These are phyloP conservation scores for Cosmopolites sordidus DNA, from an alignment of 2,888 invertebrate species.

Conservation along the genomic window DNA sequence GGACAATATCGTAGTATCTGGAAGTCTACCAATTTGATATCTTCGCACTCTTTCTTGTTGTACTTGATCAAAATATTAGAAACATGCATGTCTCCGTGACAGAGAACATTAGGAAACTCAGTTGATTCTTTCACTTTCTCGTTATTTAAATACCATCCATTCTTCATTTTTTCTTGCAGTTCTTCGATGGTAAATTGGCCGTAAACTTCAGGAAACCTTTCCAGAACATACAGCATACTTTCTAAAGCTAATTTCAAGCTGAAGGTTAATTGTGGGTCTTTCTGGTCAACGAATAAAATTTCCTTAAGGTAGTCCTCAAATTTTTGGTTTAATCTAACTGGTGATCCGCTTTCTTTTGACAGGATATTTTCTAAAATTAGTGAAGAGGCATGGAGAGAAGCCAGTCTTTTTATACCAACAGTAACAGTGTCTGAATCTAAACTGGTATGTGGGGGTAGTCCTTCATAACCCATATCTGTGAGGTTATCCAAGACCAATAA, in stretches of 20 bases:
- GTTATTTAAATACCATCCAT: neutral
- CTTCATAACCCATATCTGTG: conserved; percentile 19
- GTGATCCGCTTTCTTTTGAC: conserved; percentile 26
- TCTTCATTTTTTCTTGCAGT: conserved; percentile 7
- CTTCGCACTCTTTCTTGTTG: conserved; percentile 26
- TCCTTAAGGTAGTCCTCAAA: conserved; percentile 29
- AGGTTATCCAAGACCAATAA: conserved; percentile 46
- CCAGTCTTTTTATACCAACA: neutral
- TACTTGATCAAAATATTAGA: conserved; percentile 37
- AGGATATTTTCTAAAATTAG: conserved; percentile 39
- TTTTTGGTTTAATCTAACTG: conserved; percentile 33
- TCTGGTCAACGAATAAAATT: neutral
- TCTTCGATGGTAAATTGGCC: conserved; percentile 10
- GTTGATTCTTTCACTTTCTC: conserved; percentile 37
- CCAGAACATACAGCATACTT: conserved; percentile 12
- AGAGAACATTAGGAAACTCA: conserved; percentile 42
- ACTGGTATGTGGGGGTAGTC: conserved; percentile 4
- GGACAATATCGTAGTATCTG: conserved; percentile 53
- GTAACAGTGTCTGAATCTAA: conserved; percentile 28
- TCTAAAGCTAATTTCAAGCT: neutral
- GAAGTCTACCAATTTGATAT: conserved; percentile 39
- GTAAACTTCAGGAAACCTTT: conserved; percentile 23
- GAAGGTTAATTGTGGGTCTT: neutral
- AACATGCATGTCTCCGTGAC: conserved; percentile 40
- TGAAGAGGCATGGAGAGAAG: conserved; percentile 33